phyloP scores from a whole-genome alignment of 2,797 vertebrate species.

The Hydrolagus colliei region DNA sequence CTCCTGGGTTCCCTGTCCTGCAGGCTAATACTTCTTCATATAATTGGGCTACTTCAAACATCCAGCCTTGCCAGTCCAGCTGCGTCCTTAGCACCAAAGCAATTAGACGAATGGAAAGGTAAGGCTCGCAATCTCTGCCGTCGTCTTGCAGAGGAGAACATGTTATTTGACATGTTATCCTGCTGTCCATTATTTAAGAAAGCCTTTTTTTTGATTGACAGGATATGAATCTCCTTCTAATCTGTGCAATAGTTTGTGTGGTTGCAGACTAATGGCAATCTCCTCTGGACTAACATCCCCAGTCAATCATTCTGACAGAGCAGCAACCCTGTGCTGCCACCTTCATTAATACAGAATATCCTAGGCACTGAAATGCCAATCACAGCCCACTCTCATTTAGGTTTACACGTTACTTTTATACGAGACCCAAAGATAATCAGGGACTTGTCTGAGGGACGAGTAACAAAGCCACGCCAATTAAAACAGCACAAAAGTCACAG shows the following conservation, averaged over 20 bases:
- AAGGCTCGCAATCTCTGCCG: background rate
- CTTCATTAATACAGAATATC: slow-evolving; percentile 19
- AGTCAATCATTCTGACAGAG: slow-evolving; percentile 20
- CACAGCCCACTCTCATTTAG: slow-evolving; percentile 1
- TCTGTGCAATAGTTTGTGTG: background rate
- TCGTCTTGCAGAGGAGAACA: background rate
- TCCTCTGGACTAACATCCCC: background rate
- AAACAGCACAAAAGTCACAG: no score
- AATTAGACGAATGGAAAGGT: background rate
- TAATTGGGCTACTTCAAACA: slow-evolving; percentile 1
- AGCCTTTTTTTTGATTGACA: background rate
- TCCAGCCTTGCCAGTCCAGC: background rate
- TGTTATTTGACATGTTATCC: background rate
- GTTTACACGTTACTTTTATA: background rate
- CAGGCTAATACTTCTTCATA: background rate
- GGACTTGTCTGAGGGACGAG: no score
- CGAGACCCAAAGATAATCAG: slow-evolving; percentile 14
- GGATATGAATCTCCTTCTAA: background rate
- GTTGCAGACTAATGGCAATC: background rate
- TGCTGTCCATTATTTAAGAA: background rate
- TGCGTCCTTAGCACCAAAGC: background rate
- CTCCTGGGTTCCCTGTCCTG: background rate
- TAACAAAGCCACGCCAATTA: no score
- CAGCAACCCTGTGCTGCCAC: background rate
- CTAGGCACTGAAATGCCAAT: background rate